Percentiles rank a stretch among this genome's conserved stretches.
These are phyloP conservation scores for Takifugu rubripes DNA, from an alignment of 2,797 vertebrate genomes.

Conservation along the genomic window DNA sequence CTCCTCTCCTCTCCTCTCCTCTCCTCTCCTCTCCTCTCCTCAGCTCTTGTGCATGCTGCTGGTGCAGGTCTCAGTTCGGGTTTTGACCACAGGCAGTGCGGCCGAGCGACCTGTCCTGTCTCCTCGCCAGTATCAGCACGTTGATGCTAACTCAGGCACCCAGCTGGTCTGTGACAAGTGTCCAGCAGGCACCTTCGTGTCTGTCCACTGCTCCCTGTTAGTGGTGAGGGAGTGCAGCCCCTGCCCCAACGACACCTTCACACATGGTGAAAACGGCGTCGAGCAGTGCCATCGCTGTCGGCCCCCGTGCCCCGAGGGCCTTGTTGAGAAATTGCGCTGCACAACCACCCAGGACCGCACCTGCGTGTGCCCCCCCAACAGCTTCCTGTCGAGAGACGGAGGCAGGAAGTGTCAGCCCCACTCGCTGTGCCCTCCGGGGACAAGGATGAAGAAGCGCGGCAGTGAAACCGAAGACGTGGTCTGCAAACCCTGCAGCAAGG, in stretches of 20 bases:
- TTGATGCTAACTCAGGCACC: constrained; percentile 77
- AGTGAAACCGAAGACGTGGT: constrained; percentile 83
- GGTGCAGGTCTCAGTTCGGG: constrained; percentile 71
- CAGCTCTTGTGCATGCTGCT: constrained; percentile 82
- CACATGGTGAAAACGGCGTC: constrained; percentile 87
- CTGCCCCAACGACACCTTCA: constrained; percentile 85
- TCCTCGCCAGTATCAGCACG: constrained; percentile 82
- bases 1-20: too few relatives aligned
- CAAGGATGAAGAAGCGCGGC: constrained; percentile 85
- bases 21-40: constrained; percentile 16
- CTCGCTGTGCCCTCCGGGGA: constrained; percentile 83
- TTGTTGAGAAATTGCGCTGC: constrained; percentile 83
- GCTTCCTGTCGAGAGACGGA: constrained; percentile 55
- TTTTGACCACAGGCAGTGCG: constrained; percentile 67
- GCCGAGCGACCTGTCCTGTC: constrained; percentile 66
- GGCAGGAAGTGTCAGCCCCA: constrained; percentile 76
- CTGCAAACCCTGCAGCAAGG: constrained; percentile 85
- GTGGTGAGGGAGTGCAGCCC: constrained; percentile 86
- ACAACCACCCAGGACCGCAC: constrained; percentile 83
- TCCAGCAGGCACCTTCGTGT: constrained; percentile 91
- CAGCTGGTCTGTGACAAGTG: constrained; percentile 91
- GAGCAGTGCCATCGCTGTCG: constrained; percentile 87
- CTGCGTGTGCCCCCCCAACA: constrained; percentile 84
- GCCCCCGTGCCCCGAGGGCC: constrained; percentile 76
- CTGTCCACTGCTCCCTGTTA: constrained; percentile 82